phyloP scores from a whole-genome alignment of 2,888 invertebrate species.

The Crematogaster levior region DNA sequence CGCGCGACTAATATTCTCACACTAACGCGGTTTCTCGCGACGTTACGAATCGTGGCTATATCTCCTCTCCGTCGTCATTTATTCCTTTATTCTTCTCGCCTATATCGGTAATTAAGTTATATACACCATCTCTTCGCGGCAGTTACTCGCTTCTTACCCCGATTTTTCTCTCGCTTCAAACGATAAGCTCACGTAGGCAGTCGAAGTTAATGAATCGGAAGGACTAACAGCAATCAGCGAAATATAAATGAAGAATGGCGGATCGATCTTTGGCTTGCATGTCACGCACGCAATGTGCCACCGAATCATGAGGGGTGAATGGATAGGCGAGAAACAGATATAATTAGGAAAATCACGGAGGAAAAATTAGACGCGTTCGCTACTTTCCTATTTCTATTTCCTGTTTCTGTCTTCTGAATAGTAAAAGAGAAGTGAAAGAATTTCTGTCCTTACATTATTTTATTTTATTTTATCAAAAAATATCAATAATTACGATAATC shows the following conservation, averaged over 20 bases:
- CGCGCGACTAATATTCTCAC: constrained; percentile 36
- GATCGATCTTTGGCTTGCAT: constrained; percentile 77
- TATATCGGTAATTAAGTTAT: constrained; percentile 74
- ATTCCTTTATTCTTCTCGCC: constrained; percentile 66
- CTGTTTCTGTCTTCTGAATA: background rate
- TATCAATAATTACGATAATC: background rate
- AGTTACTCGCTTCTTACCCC: constrained; percentile 58
- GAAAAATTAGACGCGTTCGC: background rate
- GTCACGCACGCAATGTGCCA: constrained; percentile 80
- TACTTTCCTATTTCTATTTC: background rate
- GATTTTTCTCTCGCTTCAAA: constrained; percentile 31
- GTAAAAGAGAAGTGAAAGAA: background rate
- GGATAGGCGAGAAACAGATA: constrained; percentile 78
- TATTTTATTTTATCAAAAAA: background rate
- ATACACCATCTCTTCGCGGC: constrained; percentile 59
- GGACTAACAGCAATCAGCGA: constrained; percentile 84
- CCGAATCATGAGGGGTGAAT: constrained; percentile 42
- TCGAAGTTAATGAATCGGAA: constrained; percentile 80
- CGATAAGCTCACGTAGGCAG: constrained; percentile 72
- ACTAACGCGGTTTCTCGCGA: constrained; percentile 32
- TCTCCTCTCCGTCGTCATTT: constrained; percentile 65
- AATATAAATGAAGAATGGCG: constrained; percentile 83
- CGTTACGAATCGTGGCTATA: constrained; percentile 45
- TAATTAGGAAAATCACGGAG: constrained; percentile 76
- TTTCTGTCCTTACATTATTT: background rate